Conservation (phyloP, 2,888 invertebrate species). For the Acanthoscelides obtectus region DNA sequence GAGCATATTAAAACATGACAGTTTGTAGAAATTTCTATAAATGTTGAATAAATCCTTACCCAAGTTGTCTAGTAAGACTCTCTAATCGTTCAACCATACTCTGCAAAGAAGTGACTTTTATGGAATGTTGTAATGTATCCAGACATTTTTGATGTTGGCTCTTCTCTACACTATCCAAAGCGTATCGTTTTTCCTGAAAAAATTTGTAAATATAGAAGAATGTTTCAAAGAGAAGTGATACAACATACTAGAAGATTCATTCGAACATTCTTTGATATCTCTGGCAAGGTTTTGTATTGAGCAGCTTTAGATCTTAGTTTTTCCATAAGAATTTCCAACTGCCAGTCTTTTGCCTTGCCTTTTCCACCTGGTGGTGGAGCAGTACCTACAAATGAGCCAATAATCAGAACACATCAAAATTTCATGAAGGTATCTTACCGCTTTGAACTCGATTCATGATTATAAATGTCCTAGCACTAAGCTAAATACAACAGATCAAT, state of each 20-base stretch:
- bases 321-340: slow-evolving; percentile 88
- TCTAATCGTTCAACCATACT: slow-evolving; percentile 90
- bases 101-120: slow-evolving; percentile 87
- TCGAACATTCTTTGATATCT: slow-evolving; percentile 82
- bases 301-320: slow-evolving; percentile 79
- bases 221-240: slow-evolving; percentile 13
- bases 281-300: slow-evolving; percentile 76
- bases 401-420: slow-evolving; percentile 4
- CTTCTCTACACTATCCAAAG: slow-evolving; percentile 79
- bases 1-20: background rate
- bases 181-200: slow-evolving; percentile 81
- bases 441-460: slow-evolving; percentile 34
- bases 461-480: slow-evolving; percentile 5
- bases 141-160: slow-evolving; percentile 84
- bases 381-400: slow-evolving; percentile 21
- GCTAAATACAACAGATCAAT: slow-evolving; percentile 22
- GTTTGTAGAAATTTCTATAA: background rate
- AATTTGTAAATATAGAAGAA: background rate
- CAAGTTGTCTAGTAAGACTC: slow-evolving; percentile 84
- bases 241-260: slow-evolving; percentile 75
- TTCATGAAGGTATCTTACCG: slow-evolving; percentile 26
- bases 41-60: slow-evolving; percentile 49
- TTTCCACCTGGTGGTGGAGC: slow-evolving; percentile 29
- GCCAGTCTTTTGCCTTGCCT: slow-evolving; percentile 68
- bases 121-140: slow-evolving; percentile 88